Conservation (phyloP, 2,113 vertebrate genomes). For the Lucifuga dentata region DNA sequence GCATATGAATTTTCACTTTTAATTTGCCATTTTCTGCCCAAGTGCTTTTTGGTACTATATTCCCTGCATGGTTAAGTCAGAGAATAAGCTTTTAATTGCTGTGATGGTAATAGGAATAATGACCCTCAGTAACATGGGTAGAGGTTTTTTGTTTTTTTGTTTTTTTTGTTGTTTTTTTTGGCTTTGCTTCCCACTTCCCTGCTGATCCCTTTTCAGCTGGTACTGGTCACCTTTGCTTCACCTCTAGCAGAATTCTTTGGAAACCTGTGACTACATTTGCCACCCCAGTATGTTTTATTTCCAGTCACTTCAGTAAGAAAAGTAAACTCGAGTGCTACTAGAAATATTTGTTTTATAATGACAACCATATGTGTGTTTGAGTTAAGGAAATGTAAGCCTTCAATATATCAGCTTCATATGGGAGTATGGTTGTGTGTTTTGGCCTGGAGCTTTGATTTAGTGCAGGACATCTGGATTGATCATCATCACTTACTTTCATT, state of each 20-base stretch:
- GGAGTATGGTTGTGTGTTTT: conserved; percentile 34
- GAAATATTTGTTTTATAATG: conserved; percentile 5
- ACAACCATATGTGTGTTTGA: neutral
- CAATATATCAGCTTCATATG: conserved; percentile 12
- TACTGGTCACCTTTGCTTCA: too few relatives aligned
- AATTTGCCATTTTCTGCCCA: conserved; percentile 80
- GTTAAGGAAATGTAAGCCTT: neutral
- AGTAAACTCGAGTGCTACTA: neutral
- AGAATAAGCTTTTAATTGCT: conserved; percentile 72
- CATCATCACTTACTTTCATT: conserved; percentile 26
- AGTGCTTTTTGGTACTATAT: conserved; percentile 57
- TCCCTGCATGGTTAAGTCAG: conserved; percentile 65
- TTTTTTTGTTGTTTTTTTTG: too few relatives aligned
- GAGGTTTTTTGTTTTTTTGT: neutral
- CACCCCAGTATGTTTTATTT: too few relatives aligned
- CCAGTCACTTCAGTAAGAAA: neutral
- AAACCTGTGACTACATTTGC: neutral
- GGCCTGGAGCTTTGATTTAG: conserved; percentile 25
- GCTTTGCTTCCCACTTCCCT: too few relatives aligned
- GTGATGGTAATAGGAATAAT: conserved; percentile 54
- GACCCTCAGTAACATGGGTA: conserved; percentile 32
- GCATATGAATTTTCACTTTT: conserved; percentile 77
- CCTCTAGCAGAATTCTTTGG: neutral
- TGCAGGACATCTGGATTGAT: conserved; percentile 53
- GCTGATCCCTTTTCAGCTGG: too few relatives aligned